These are phyloP conservation scores for Alosa sapidissima DNA, from an alignment of 2,797 vertebrate genomes.

Conservation along the genomic window DNA sequence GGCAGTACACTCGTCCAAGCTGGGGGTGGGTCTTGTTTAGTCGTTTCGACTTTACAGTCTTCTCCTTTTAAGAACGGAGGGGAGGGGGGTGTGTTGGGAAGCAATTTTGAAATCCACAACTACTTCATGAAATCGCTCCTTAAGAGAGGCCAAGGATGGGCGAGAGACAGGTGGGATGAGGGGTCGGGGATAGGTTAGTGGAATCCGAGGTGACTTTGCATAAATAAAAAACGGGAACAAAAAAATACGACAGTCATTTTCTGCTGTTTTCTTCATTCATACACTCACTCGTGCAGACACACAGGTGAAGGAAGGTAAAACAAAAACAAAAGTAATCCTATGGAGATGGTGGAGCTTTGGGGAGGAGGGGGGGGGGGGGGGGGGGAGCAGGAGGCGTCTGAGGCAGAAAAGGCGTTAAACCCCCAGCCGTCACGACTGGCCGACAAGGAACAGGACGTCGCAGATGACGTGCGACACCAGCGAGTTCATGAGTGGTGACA, in stretches of 20 bases:
- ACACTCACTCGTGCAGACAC: slow-evolving; percentile 67
- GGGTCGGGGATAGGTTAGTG: slow-evolving; percentile 77
- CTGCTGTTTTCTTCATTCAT: slow-evolving; percentile 85
- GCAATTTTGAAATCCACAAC: slow-evolving; percentile 63
- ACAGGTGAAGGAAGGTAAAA: background rate
- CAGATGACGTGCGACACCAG: slow-evolving; percentile 98
- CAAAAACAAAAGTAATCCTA: slow-evolving; percentile 45
- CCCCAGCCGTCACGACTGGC: slow-evolving; percentile 99
- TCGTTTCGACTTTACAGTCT: slow-evolving; percentile 50
- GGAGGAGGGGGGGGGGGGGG: slow-evolving; percentile 51
- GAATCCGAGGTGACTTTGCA: slow-evolving; percentile 99
- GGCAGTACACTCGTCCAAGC: slow-evolving; percentile 84
- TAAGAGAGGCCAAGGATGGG: slow-evolving; percentile 82
- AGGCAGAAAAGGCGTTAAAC: slow-evolving; percentile 66
- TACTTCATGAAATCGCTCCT: slow-evolving; percentile 83
- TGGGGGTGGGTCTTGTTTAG: slow-evolving; percentile 70
- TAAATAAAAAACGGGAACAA: slow-evolving; percentile 90
- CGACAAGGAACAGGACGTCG: slow-evolving; percentile 98
- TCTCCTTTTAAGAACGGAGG: background rate
- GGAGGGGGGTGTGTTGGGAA: slow-evolving; percentile 19
- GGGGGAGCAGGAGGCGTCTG: slow-evolving; percentile 44
- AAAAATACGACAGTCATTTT: slow-evolving; percentile 76
- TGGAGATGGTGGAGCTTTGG: slow-evolving; percentile 5
- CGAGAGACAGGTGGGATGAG: slow-evolving; percentile 73
- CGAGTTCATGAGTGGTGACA: slow-evolving; percentile 99